A percentile compares a stretch with the other conserved stretches of the same genome.
Evolutionary conservation across 2,113 vertebrate genomes (phyloP).

Genomic region (Origma solitaria): DNA sequence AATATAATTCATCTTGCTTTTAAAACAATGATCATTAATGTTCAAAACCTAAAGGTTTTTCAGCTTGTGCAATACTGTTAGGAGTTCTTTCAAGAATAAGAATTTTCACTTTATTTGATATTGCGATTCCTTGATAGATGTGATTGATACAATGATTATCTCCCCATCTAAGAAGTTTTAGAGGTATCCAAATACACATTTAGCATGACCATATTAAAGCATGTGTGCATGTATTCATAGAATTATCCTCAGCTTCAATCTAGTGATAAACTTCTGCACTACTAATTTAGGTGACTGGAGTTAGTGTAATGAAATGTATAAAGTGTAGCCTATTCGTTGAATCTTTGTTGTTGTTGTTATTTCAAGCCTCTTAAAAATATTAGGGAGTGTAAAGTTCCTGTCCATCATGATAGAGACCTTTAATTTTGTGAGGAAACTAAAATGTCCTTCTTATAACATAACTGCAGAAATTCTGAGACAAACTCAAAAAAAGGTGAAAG

Average conservation of each 20-base stretch:
- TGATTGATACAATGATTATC: not conserved
- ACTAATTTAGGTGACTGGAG: not conserved
- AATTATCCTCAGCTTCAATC: not conserved
- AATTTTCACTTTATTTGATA: not conserved
- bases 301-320: not conserved
- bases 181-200: not conserved
- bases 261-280: not conserved
- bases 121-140: not conserved
- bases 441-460: not conserved
- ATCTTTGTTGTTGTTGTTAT: not conserved
- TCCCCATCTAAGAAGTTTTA: not conserved
- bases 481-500: not conserved
- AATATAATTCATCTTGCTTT: slow-evolving; percentile 9
- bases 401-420: not conserved
- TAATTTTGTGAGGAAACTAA: not conserved
- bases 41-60: slow-evolving; percentile 7
- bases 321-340: not conserved
- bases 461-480: not conserved
- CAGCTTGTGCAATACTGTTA: not conserved
- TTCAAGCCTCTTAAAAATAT: not conserved
- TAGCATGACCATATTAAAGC: not conserved
- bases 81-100: not conserved
- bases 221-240: not conserved
- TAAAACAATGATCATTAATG: slow-evolving; percentile 41
- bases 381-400: not conserved